phyloP scores from a whole-genome alignment of 2,888 invertebrate genomes.

The Operophtera brumata region DNA sequence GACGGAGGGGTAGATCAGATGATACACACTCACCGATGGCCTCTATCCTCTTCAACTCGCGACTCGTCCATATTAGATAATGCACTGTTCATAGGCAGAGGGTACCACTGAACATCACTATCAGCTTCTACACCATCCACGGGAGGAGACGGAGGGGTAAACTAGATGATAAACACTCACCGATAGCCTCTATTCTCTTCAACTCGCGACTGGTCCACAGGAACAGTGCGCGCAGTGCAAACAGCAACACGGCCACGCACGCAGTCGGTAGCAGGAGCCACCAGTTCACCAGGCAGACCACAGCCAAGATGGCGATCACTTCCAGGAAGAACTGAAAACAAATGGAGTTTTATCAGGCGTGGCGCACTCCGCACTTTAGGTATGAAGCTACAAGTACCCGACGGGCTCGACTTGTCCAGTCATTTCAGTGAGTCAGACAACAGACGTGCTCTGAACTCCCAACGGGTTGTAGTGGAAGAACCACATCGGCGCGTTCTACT shows the following conservation, averaged over 20 bases:
- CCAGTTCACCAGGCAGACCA: constrained; percentile 86
- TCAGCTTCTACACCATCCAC: too few species aligned
- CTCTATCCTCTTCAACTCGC: constrained; percentile 87
- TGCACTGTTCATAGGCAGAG: too few species aligned
- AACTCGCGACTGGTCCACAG: constrained; percentile 87
- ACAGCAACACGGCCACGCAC: constrained; percentile 83
- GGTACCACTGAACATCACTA: too few species aligned
- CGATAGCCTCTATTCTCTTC: constrained; percentile 85
- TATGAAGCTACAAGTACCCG: too few species aligned
- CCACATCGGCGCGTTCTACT: constrained; percentile 84
- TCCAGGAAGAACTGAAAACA: constrained; percentile 71
- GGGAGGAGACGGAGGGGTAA: too few species aligned
- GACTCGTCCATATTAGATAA: constrained; percentile 86
- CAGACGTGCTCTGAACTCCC: too few species aligned
- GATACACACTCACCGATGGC: constrained; percentile 81
- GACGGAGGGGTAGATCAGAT: too few species aligned
- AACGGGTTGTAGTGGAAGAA: constrained; percentile 90
- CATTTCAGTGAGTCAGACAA: too few species aligned
- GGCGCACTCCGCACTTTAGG: too few species aligned
- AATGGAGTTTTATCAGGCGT: neutral
- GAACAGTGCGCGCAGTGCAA: constrained; percentile 84
- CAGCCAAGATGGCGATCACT: constrained; percentile 85
- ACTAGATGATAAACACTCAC: too few species aligned
- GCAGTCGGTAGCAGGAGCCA: constrained; percentile 84
- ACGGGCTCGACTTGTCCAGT: too few species aligned